phyloP scores from a whole-genome alignment of 1,140 invertebrate genomes.

The Bombus soroeensis region DNA sequence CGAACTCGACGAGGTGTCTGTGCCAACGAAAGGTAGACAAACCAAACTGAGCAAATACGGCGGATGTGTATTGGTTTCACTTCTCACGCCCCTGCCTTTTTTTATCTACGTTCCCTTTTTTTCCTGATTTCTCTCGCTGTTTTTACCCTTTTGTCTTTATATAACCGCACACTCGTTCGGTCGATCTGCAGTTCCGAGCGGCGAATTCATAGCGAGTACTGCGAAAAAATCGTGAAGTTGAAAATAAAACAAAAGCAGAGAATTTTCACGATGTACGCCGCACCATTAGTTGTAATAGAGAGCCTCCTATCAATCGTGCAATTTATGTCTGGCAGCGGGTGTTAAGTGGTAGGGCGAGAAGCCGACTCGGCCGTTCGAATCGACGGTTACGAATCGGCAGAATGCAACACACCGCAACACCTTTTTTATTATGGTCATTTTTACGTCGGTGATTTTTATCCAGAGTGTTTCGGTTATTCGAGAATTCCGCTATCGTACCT shows the following conservation, averaged over 20 bases:
- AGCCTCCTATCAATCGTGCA: conserved; percentile 44
- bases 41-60: conserved; percentile 64
- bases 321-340: conserved; percentile 59
- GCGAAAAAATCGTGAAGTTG: conserved; percentile 69
- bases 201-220: conserved; percentile 72
- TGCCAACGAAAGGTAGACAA: conserved; percentile 66
- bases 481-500: conserved; percentile 7
- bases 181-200: conserved; percentile 56
- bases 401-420: background rate
- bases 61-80: conserved; percentile 69
- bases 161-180: conserved; percentile 9
- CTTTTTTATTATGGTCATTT: conserved; percentile 33
- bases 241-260: conserved; percentile 19
- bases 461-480: background rate
- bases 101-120: background rate
- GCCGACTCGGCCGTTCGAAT: conserved; percentile 1
- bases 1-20: conserved; percentile 24
- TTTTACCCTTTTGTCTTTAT: conserved; percentile 42
- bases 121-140: background rate
- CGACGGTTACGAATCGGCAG: conserved; percentile 33
- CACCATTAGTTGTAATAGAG: background rate
- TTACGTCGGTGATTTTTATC: conserved; percentile 3
- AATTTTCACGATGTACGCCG: conserved; percentile 64
- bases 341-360: conserved; percentile 39
- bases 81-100: conserved; percentile 37